These are phyloP conservation scores for Epinephelus moara DNA, from an alignment of 2,113 vertebrate species.

Conservation along the genomic window DNA sequence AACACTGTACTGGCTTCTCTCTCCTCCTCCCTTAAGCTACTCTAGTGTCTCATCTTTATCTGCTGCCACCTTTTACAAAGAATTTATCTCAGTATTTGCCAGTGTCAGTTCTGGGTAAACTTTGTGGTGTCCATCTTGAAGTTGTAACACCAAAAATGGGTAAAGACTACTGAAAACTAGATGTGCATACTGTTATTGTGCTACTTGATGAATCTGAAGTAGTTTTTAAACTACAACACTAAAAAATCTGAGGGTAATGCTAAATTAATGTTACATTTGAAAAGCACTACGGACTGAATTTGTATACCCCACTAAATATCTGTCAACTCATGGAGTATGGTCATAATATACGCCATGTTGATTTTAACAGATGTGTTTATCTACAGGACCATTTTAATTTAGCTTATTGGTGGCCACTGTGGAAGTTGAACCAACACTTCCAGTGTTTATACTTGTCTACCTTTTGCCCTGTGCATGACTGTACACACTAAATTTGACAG, in stretches of 20 bases:
- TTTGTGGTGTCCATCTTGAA: not conserved
- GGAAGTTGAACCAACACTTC: not conserved
- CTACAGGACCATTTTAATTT: not conserved
- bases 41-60: slow-evolving; percentile 6
- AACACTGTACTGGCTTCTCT: slow-evolving; percentile 34
- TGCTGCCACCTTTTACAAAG: slow-evolving; percentile 4
- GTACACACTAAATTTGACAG: not conserved
- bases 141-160: not conserved
- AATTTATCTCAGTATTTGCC: slow-evolving; percentile 56
- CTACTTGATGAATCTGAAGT: not conserved
- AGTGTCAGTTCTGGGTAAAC: not conserved
- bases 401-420: not conserved
- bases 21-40: not conserved
- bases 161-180: not conserved
- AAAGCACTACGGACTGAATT: not conserved
- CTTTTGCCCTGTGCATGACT: not conserved
- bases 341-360: not conserved
- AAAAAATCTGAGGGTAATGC: not conserved
- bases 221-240: not conserved
- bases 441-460: not conserved
- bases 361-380: not conserved
- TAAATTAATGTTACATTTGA: not conserved
- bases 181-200: not conserved
- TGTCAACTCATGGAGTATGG: too few relatives aligned
- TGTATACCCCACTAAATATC: not conserved